These are phyloP conservation scores for Bombus confusus DNA, from an alignment of 1,140 invertebrate species.

Conservation along the genomic window DNA sequence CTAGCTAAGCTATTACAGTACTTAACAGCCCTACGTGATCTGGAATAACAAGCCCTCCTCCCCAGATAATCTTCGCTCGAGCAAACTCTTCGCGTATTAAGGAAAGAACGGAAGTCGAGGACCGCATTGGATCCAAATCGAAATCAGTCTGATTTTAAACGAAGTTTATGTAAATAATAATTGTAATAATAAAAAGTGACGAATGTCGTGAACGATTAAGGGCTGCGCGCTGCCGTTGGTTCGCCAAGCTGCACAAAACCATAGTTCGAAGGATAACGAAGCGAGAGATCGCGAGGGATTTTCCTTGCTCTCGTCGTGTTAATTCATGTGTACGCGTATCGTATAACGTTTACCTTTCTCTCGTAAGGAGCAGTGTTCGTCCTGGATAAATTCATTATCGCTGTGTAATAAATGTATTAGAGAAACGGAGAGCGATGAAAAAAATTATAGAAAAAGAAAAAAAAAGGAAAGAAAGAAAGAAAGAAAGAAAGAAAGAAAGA, in stretches of 20 bases:
- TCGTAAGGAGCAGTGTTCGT: conserved; percentile 33
- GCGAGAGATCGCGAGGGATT: neutral
- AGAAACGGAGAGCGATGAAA: neutral
- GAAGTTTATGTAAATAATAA: neutral
- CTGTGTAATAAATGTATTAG: conserved; percentile 26
- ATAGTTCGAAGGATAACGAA: neutral
- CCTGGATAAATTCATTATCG: conserved; percentile 24
- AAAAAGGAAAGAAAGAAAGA: neutral
- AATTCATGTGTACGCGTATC: neutral
- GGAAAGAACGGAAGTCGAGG: neutral
- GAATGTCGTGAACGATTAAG: neutral
- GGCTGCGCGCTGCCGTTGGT: neutral
- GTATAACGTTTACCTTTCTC: conserved; percentile 17
- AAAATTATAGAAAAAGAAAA: no score
- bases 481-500: neutral
- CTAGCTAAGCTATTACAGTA: conserved; percentile 3
- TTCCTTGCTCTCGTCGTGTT: conserved; percentile 17
- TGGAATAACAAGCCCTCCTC: neutral
- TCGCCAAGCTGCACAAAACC: conserved; percentile 20
- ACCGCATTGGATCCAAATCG: neutral
- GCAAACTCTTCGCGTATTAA: neutral
- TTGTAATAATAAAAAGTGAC: neutral
- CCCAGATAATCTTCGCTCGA: neutral
- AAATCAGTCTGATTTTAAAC: conserved; percentile 2
- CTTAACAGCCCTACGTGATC: neutral